Percentiles rank a stretch among this genome's conserved stretches.
Evolutionary conservation across 1,140 invertebrate genomes (phyloP).

Genomic region (Zeugodacus cucurbitae): DNA sequence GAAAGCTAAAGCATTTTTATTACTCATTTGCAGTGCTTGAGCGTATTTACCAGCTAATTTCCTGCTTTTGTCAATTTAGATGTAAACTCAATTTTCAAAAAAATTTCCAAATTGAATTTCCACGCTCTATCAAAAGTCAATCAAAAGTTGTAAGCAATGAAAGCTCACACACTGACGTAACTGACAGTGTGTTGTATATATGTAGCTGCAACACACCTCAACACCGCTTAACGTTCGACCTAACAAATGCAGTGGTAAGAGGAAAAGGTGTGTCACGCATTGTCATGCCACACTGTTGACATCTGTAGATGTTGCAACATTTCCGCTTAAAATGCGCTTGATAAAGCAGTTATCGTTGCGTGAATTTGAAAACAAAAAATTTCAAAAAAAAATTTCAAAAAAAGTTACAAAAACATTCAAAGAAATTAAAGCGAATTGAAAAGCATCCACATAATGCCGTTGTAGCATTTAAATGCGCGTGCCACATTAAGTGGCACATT

Average conservation of each 20-base stretch:
- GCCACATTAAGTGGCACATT: slow-evolving; percentile 22
- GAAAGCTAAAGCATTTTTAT: neutral
- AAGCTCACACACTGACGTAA: neutral
- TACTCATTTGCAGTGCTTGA: neutral
- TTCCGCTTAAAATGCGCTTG: neutral
- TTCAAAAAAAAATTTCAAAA: neutral
- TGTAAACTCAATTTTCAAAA: too few relatives aligned
- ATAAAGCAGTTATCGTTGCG: neutral
- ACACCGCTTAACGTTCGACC: neutral
- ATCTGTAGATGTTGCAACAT: neutral
- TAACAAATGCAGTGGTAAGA: neutral
- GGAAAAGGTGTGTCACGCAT: neutral
- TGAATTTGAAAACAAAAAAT: neutral
- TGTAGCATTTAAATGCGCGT: neutral
- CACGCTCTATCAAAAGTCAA: neutral
- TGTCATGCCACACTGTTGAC: neutral
- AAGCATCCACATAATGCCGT: neutral
- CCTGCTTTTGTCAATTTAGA: neutral
- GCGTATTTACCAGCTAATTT: neutral
- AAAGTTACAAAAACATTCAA: neutral
- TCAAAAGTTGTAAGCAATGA: neutral
- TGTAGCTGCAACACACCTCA: neutral
- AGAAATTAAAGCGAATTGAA: neutral
- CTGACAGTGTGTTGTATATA: neutral
- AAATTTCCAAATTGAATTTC: neutral